Conservation (phyloP, 2,888 invertebrate species). For the Drosophila suboccidentalis region DNA sequence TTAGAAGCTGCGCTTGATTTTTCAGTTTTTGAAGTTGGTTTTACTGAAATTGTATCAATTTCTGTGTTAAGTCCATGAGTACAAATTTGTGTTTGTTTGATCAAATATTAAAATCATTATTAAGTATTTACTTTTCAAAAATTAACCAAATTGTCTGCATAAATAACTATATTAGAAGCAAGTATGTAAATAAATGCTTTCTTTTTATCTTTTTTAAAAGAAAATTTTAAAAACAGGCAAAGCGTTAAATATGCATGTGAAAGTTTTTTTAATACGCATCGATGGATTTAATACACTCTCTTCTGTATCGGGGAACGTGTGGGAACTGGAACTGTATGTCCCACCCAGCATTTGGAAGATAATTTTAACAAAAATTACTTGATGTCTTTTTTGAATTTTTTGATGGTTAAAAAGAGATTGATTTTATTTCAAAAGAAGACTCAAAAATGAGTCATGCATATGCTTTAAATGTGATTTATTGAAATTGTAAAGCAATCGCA, state of each 20-base stretch:
- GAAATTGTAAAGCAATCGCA: too few species aligned
- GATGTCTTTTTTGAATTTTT: too few species aligned
- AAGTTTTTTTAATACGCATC: slow-evolving; percentile 2
- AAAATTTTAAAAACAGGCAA: neutral
- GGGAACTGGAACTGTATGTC: neutral
- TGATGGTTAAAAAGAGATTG: too few species aligned
- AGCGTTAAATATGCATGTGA: slow-evolving; percentile 7
- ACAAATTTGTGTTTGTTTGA: too few species aligned
- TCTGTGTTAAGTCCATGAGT: neutral
- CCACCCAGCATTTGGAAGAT: too few species aligned
- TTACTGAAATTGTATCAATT: slow-evolving; percentile 53
- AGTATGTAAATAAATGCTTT: neutral
- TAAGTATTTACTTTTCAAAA: too few species aligned
- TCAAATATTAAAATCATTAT: too few species aligned
- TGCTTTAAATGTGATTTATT: too few species aligned
- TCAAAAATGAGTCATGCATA: too few species aligned
- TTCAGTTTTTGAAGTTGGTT: slow-evolving; percentile 61
- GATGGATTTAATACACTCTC: neutral
- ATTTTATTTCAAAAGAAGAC: too few species aligned
- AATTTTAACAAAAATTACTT: too few species aligned
- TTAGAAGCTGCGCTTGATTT: slow-evolving; percentile 51
- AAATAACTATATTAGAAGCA: neutral
- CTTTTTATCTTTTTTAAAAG: neutral
- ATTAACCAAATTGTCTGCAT: neutral
- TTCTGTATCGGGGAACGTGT: neutral